Percentiles rank a stretch among this genome's conserved stretches.
Conservation (phyloP, 1,140 invertebrate species). For the Pseudachorutes palmiensis region DNA sequence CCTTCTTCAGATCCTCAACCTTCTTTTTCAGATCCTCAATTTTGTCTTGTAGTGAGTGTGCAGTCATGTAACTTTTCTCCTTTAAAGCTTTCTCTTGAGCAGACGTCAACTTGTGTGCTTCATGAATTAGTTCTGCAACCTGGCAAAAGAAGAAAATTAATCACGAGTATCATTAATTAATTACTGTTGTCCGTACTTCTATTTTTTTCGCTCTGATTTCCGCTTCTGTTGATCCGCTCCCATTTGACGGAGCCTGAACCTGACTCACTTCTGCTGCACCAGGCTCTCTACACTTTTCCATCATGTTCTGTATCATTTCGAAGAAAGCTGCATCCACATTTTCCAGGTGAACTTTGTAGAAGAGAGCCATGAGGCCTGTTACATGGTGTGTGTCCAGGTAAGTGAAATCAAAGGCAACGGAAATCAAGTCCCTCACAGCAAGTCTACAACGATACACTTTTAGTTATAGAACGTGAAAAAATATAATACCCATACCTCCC, state of each 20-base stretch:
- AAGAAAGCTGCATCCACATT: not conserved
- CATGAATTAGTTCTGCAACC: not conserved
- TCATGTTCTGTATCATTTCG: not conserved
- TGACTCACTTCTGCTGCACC: not conserved
- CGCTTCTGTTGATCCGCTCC: not conserved
- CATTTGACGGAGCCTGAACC: not conserved
- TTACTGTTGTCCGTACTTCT: not conserved
- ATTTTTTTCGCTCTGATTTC: not conserved
- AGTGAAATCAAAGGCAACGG: not conserved
- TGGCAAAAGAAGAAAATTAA: conserved; percentile 2
- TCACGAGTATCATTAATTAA: not conserved
- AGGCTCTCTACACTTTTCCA: not conserved
- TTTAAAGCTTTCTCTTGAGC: not conserved
- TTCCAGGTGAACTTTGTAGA: not conserved
- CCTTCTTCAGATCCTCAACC: not conserved
- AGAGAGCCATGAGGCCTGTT: not conserved
- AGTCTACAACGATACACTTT: not conserved
- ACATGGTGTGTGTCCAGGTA: not conserved
- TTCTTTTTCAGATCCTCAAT: not conserved
- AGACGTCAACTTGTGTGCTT: not conserved
- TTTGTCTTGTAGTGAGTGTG: not conserved
- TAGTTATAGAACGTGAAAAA: no score
- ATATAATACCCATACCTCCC: not conserved
- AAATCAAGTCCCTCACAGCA: not conserved
- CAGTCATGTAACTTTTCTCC: not conserved